Evolutionary conservation across 2,113 vertebrate species (phyloP), one percentile per base, ranked within the genome.

Genomic region (Typhlomys cinereus): DNA sequence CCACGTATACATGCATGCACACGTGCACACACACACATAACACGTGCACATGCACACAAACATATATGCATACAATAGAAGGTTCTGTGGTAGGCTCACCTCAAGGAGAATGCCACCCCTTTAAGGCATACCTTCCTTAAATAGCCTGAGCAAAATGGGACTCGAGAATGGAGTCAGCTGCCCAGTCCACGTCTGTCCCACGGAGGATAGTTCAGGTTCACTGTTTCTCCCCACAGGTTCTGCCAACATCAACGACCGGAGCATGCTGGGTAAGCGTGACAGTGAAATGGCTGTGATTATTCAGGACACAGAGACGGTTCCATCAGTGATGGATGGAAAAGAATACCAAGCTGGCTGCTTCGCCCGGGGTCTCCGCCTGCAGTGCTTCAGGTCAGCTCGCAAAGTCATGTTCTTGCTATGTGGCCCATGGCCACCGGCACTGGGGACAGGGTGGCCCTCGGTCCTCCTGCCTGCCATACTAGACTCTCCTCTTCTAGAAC

Each of bases 171-270:
- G 52, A 85, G 5, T 29, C 9, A 27, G 18, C 25, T 20, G 21
- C 20, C 74, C 46, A 4, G 20, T 11, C 23, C 54, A 57, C 4
- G 15, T 69, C 73, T 39, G 10, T 66, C 5, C 2, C 1, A 1
- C 10, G 29, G 18, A 80, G n/a, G 20, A 14, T 69, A 41, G 39
- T 64, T 89, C 15, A 39, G 6, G 18, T 34, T 14, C 20, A 1
- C 70, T 1, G 0, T 64, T 36, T 85, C 4, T 73, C 76, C 18
- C 48, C 36, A 0, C 88, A 99, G 99, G 99, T 57, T 99, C 99
- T 29, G 99, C 99, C 75, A 99, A 99, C 98, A 99, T 99, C 96
- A 99, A 99, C 1, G 99, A 99, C 98, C 98, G 99, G 66, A 99
- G 99, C 98, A 99, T 99, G 99, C 98, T 99, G 98, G 99, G 99